Conservation (phyloP, 1,140 invertebrate species). For the Euwallacea fornicatus region DNA sequence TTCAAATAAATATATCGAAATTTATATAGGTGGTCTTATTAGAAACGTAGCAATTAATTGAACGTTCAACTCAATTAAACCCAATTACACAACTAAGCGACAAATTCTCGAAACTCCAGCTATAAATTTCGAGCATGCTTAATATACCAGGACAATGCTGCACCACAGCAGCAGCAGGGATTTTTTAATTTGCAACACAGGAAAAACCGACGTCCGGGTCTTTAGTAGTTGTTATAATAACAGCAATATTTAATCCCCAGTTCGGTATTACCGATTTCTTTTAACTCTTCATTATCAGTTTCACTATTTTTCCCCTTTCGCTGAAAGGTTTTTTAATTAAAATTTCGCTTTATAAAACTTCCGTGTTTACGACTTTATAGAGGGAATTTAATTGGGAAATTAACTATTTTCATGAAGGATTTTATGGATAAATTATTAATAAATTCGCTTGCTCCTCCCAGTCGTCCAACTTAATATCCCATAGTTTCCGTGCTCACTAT, state of each 20-base stretch:
- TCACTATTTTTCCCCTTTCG: neutral
- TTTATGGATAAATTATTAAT: no score
- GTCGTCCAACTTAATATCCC: no score
- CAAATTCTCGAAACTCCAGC: neutral
- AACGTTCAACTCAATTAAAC: neutral
- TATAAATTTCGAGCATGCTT: neutral
- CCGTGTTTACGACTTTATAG: neutral
- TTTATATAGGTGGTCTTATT: neutral
- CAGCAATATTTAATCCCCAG: neutral
- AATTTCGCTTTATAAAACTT: neutral
- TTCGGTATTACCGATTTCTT: neutral
- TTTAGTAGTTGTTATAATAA: neutral
- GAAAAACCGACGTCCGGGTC: neutral
- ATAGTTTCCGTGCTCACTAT: no score
- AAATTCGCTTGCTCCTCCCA: no score
- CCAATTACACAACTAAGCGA: neutral
- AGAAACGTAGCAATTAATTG: neutral
- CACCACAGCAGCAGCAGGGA: neutral
- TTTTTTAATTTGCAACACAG: neutral
- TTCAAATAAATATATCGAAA: neutral
- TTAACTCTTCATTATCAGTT: slow-evolving; percentile 3
- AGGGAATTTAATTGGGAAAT: neutral
- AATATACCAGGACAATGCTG: neutral
- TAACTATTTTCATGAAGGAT: no score
- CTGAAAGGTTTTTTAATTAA: neutral